Percentiles rank a stretch among this genome's conserved stretches.
phyloP scores from a whole-genome alignment of 2,113 vertebrate species.

The Eleginops maclovinus region DNA sequence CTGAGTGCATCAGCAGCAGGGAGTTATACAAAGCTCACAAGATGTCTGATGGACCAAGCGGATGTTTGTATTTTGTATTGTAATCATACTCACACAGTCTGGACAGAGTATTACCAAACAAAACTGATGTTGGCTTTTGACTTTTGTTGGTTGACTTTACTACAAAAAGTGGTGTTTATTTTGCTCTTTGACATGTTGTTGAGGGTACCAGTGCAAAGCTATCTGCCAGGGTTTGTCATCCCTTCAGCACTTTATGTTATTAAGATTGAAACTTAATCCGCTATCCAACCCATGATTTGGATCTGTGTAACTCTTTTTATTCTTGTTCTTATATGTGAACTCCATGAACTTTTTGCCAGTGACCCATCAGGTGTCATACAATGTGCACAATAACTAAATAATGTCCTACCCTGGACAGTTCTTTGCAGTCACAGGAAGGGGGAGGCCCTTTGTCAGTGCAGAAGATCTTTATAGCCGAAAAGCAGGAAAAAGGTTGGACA shows the following conservation, averaged over 20 bases:
- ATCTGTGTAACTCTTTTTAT: not conserved
- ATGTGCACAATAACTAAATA: conserved; percentile 15
- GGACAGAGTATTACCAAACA: not conserved
- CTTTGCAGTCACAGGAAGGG: conserved; percentile 21
- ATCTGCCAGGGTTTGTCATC: no score
- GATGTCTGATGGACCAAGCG: not conserved
- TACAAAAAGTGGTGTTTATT: no score
- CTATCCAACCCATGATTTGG: no score
- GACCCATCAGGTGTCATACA: not conserved
- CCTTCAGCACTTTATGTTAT: no score
- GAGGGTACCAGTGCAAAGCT: no score
- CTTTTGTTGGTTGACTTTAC: no score
- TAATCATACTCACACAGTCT: not conserved
- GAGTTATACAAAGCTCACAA: not conserved
- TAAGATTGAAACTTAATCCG: no score
- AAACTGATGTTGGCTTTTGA: not conserved
- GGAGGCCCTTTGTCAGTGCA: conserved; percentile 28
- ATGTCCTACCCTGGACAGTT: conserved; percentile 11
- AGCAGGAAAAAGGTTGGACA: conserved; percentile 37
- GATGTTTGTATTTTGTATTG: not conserved
- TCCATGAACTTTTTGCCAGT: no score
- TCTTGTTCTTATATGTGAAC: not conserved
- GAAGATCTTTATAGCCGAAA: conserved; percentile 48
- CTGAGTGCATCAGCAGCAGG: conserved; percentile 5
- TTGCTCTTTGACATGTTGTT: no score